Conservation (phyloP, 2,888 invertebrate species). For the Drosophila mercatorum region DNA sequence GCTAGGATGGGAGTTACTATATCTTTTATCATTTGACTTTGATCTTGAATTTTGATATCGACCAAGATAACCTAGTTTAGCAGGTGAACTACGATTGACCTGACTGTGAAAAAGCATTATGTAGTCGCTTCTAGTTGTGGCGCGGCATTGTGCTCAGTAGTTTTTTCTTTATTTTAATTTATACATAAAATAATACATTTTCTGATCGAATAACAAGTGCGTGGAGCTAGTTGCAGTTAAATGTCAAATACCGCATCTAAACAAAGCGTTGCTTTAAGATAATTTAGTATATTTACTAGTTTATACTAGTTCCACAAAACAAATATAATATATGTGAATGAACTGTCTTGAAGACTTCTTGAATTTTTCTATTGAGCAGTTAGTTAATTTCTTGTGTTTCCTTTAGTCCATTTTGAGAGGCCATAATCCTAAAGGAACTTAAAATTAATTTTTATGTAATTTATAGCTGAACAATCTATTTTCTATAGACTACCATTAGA, state of each 20-base stretch:
- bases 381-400: not conserved
- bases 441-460: not conserved
- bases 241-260: not conserved
- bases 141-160: too few relatives aligned
- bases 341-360: not conserved
- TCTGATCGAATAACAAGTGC: not conserved
- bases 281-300: too few relatives aligned
- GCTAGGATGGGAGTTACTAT: not conserved
- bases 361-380: too few relatives aligned
- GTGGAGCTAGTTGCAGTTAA: not conserved
- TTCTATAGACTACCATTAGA: slow-evolving; percentile 21
- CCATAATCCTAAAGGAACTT: not conserved
- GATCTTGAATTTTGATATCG: not conserved
- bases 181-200: not conserved
- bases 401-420: slow-evolving; percentile 12
- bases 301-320: not conserved
- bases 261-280: not conserved
- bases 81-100: not conserved
- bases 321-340: not conserved
- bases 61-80: not conserved
- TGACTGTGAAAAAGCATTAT: not conserved
- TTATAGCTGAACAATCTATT: slow-evolving; percentile 15
- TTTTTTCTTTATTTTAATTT: not conserved
- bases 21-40: not conserved
- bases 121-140: not conserved